These are phyloP conservation scores for Diaperis boleti DNA, from an alignment of 2,888 invertebrate genomes.

Conservation along the genomic window DNA sequence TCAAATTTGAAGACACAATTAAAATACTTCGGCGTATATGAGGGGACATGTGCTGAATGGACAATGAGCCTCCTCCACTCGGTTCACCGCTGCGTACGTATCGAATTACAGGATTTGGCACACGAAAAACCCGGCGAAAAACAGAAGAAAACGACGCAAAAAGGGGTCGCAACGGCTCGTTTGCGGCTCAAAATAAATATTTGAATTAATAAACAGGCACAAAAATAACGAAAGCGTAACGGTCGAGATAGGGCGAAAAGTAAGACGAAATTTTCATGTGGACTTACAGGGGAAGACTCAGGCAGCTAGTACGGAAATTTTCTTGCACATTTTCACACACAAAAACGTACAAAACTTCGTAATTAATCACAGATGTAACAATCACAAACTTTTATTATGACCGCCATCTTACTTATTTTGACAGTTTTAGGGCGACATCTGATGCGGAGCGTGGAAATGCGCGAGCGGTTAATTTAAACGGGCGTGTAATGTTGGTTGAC, in stretches of 20 bases:
- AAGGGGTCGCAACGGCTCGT: neutral
- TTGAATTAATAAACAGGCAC: constrained; percentile 28
- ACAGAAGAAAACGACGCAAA: too few species aligned
- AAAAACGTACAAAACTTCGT: constrained; percentile 17
- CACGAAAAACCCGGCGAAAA: too few species aligned
- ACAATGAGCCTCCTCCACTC: constrained; percentile 7
- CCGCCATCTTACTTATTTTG: constrained; percentile 40
- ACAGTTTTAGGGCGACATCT: constrained; percentile 27
- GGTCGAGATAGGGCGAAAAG: neutral
- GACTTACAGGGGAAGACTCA: constrained; percentile 25
- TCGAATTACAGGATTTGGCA: neutral
- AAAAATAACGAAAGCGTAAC: constrained; percentile 31
- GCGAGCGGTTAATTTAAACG: constrained; percentile 14
- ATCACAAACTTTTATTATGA: constrained; percentile 41
- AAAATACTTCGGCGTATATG: constrained; percentile 10
- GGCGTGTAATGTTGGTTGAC: constrained; percentile 27
- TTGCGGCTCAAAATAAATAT: constrained; percentile 18
- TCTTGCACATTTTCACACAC: constrained; percentile 41
- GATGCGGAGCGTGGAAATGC: neutral
- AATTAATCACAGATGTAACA: constrained; percentile 37
- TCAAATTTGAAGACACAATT: constrained; percentile 7
- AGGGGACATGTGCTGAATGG: constrained; percentile 18
- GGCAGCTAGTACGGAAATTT: constrained; percentile 4
- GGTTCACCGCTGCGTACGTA: too few species aligned
- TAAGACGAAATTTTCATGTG: neutral